Base-by-base conservation (phyloP, 2,888 invertebrate genomes). In the Pseudeuparius sepicola region DNA sequence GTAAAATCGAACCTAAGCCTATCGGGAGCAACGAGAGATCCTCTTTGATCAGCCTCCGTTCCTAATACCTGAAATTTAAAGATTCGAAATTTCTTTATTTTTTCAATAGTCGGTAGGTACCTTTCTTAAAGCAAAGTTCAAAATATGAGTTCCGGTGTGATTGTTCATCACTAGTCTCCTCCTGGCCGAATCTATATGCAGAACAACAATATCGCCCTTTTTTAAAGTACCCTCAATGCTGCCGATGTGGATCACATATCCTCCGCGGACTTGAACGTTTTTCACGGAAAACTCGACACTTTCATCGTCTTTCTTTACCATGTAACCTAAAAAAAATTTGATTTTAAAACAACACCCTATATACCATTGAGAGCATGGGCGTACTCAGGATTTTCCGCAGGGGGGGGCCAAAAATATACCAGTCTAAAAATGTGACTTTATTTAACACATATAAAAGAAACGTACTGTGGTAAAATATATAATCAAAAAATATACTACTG, bases 1-100 rank as follows among this genome's bases (percentile, higher is more conserved):
- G 89, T 88, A 60, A 98, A 99, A 68, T 99, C 98, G 62, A 99
- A 99, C 44, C 43, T 41, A 33, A 99, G 70, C 51, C 88, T 77
- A 58, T 99, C 97, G 1, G 97, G 94, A 50, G 96, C 93, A 1
- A 99, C 98, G 18, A 99, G 70, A 0, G 97, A 97, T 16, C 98
- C 97, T 54, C 85, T 79, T 64, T 97, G 97, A 60, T 97, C 94
- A 7, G 92, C 83, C 49, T 89, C 90, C 45, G 81, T 78, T 7
- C 89, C 85, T 24, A 98, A 69, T 14, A 96, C n/a, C n/a, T n/a
- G n/a, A n/a, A n/a, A n/a, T n/a, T n/a, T n/a, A n/a, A n/a, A n/a
- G n/a, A n/a, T n/a, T n/a, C n/a, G n/a, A n/a, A n/a, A n/a, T n/a
- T n/a, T n/a, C n/a, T n/a, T n/a, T n/a, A n/a, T n/a, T n/a, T n/a